phyloP scores from a whole-genome alignment of 2,888 invertebrate species.

The Amblyjoppa fuscipennis region DNA sequence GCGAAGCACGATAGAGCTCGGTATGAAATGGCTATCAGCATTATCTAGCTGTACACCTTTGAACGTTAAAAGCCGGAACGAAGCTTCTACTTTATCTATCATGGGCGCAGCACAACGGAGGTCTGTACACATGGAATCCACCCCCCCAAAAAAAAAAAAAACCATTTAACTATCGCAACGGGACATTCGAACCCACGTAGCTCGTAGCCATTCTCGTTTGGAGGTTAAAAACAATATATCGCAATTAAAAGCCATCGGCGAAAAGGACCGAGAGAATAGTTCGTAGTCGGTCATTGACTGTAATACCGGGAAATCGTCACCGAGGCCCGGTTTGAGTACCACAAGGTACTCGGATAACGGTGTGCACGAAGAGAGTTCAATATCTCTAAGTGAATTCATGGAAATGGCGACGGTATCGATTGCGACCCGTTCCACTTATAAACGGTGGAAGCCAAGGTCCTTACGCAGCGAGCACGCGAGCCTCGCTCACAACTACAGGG shows the following conservation, averaged over 20 bases:
- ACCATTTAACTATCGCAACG: too few relatives aligned
- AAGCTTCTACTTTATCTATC: too few relatives aligned
- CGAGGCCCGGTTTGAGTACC: constrained; percentile 8
- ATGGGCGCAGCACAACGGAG: too few relatives aligned
- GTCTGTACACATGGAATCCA: neutral
- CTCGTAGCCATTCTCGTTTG: too few relatives aligned
- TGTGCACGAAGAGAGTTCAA: constrained; percentile 51
- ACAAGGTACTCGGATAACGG: constrained; percentile 9
- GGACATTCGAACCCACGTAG: too few relatives aligned
- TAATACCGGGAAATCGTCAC: constrained; percentile 62
- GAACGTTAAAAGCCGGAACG: too few relatives aligned
- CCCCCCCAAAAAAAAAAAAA: too few relatives aligned
- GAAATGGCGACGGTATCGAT: constrained; percentile 67
- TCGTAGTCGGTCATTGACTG: constrained; percentile 56
- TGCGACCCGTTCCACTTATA: constrained; percentile 65
- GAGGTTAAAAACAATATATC: too few relatives aligned
- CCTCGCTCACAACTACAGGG: constrained; percentile 33
- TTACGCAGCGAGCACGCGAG: constrained; percentile 60
- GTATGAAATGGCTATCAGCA: neutral
- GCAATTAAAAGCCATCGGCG: neutral
- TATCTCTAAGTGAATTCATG: constrained; percentile 66
- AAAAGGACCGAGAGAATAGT: neutral
- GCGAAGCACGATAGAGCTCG: neutral
- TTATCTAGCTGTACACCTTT: too few relatives aligned
- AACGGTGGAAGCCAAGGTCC: constrained; percentile 67